phyloP scores from a whole-genome alignment of 2,888 invertebrate species.

The Drosophila nigricruria region DNA sequence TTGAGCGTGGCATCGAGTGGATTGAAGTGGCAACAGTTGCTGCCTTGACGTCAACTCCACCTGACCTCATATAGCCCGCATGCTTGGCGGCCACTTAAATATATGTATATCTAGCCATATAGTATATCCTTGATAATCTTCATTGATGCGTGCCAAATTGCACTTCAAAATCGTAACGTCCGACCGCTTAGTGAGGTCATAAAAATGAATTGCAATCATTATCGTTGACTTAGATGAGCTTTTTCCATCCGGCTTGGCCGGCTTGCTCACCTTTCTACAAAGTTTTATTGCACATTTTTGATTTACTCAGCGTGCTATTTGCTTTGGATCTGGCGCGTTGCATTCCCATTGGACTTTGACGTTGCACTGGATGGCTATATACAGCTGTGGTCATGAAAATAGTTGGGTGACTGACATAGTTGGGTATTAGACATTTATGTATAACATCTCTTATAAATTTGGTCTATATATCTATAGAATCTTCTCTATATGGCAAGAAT shows the following conservation, averaged over 20 bases:
- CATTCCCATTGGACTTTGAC: conserved; percentile 28
- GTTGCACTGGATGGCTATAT: background rate
- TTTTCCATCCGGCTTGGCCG: conserved; percentile 34
- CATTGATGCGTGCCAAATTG: conserved; percentile 70
- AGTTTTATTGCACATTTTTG: conserved; percentile 75
- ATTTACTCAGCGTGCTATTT: conserved; percentile 58
- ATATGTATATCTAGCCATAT: background rate
- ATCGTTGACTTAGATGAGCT: conserved; percentile 77
- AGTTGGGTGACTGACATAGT: too few species aligned
- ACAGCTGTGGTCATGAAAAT: too few species aligned
- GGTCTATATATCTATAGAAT: too few species aligned
- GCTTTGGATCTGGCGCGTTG: conserved; percentile 30
- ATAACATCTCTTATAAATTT: too few species aligned
- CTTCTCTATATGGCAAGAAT: too few species aligned
- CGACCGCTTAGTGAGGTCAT: conserved; percentile 68
- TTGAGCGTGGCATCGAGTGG: conserved; percentile 12
- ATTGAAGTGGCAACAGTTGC: conserved; percentile 12
- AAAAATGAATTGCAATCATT: conserved; percentile 81
- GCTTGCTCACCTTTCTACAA: conserved; percentile 45
- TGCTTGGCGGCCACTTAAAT: conserved; percentile 13
- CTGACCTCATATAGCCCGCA: conserved; percentile 11
- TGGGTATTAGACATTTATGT: too few species aligned
- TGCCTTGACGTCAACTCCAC: background rate
- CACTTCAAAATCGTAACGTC: conserved; percentile 60
- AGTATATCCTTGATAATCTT: conserved; percentile 21